Conservation (phyloP, 2,797 vertebrate genomes). For the Todus mexicanus region DNA sequence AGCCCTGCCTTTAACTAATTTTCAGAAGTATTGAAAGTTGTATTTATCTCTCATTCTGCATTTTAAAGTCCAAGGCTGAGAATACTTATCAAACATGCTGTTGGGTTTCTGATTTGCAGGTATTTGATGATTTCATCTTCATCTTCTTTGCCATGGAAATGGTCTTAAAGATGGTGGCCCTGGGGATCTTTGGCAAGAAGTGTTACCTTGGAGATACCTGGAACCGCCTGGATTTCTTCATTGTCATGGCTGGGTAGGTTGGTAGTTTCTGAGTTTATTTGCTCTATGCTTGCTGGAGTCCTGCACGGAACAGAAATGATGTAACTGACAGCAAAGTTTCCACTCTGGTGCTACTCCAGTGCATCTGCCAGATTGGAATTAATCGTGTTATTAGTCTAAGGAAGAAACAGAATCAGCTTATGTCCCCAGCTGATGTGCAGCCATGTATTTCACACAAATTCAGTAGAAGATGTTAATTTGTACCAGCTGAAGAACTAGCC, state of each 20-base stretch:
- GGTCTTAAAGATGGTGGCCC: slow-evolving; percentile 96
- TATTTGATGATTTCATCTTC: slow-evolving; percentile 97
- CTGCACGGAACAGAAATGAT: background rate
- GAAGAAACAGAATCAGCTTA: background rate
- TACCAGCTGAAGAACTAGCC: background rate
- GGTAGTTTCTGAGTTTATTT: background rate
- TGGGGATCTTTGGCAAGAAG: slow-evolving; percentile 94
- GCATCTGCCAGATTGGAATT: background rate
- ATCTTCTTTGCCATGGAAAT: slow-evolving; percentile 99
- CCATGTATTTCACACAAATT: background rate
- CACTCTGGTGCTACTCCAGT: background rate
- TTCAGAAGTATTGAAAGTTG: background rate
- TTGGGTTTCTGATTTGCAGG: slow-evolving; percentile 73
- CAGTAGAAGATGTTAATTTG: background rate
- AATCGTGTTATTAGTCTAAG: background rate
- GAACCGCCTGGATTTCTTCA: slow-evolving; percentile 98
- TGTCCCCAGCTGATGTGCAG: background rate
- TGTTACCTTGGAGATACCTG: slow-evolving; percentile 98
- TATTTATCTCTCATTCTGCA: background rate
- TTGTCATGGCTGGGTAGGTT: slow-evolving; percentile 95
- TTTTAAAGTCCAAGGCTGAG: background rate
- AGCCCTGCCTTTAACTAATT: background rate
- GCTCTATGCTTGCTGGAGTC: background rate
- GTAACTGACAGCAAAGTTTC: background rate
- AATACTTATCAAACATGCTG: background rate